phyloP scores from a whole-genome alignment of 2,888 invertebrate species.

The Dasypogon diadema region DNA sequence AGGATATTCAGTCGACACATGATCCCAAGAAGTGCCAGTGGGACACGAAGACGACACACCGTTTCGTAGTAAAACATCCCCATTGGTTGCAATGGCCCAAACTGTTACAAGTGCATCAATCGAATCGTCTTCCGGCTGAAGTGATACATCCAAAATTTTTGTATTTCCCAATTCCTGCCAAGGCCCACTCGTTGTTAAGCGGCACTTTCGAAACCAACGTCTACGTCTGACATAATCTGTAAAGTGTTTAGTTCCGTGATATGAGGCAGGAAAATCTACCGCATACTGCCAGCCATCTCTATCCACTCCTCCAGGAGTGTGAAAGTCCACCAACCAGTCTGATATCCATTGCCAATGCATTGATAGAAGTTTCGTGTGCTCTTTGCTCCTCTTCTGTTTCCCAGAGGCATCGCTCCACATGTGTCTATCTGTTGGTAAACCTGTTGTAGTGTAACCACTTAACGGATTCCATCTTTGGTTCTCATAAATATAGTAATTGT shows the following conservation, averaged over 20 bases:
- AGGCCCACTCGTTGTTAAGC: constrained; percentile 85
- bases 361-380: constrained; percentile 86
- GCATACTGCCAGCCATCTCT: constrained; percentile 96
- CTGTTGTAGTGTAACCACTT: constrained; percentile 87
- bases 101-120: constrained; percentile 72
- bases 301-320: constrained; percentile 90
- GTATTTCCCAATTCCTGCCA: constrained; percentile 91
- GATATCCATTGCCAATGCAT: constrained; percentile 91
- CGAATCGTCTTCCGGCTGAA: constrained; percentile 72
- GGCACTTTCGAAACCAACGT: constrained; percentile 86
- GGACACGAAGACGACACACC: constrained; percentile 82
- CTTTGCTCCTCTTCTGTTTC: constrained; percentile 84
- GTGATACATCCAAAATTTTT: constrained; percentile 82
- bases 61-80: constrained; percentile 85
- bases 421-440: constrained; percentile 86
- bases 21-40: constrained; percentile 73
- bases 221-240: constrained; percentile 90
- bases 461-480: constrained; percentile 96
- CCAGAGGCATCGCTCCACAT: constrained; percentile 95
- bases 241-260: constrained; percentile 86
- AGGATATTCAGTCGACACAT: constrained; percentile 79
- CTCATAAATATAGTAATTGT: constrained; percentile 91
- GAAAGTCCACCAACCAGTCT: constrained; percentile 94
- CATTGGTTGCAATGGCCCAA: constrained; percentile 89
- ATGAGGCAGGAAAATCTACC: constrained; percentile 88